These are phyloP conservation scores for Lophotis ruficrista DNA, from an alignment of 2,113 vertebrate genomes.

Conservation along the genomic window DNA sequence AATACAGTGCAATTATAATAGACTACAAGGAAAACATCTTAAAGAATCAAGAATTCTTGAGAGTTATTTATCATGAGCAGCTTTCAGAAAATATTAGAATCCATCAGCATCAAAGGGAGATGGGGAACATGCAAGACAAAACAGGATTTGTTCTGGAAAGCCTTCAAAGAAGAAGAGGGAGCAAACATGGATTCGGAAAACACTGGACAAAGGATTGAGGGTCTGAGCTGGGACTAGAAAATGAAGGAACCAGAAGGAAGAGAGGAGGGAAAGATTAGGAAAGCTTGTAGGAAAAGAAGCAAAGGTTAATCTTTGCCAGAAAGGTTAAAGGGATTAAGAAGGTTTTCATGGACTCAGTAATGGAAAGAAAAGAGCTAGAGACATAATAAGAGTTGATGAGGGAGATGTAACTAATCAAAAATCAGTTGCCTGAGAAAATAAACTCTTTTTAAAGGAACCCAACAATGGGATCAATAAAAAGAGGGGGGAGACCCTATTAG, in stretches of 20 bases:
- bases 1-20: not conserved
- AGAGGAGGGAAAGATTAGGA: not conserved
- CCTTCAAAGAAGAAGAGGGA: not conserved
- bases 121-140: not conserved
- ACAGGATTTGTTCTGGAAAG: not conserved
- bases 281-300: not conserved
- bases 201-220: not conserved
- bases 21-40: not conserved
- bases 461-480: not conserved
- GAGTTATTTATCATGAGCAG: not conserved
- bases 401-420: not conserved
- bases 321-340: not conserved
- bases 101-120: not conserved
- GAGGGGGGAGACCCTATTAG: not conserved
- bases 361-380: not conserved
- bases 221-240: not conserved
- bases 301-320: not conserved
- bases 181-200: not conserved
- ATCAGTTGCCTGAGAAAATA: constrained; percentile 11
- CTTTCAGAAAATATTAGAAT: constrained; percentile 18
- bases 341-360: not conserved
- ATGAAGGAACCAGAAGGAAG: not conserved
- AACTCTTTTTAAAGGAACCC: not conserved
- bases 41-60: not conserved
- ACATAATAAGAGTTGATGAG: not conserved